Evolutionary conservation across 2,888 invertebrate genomes (phyloP).

Genomic region (Teleiodes luculella): DNA sequence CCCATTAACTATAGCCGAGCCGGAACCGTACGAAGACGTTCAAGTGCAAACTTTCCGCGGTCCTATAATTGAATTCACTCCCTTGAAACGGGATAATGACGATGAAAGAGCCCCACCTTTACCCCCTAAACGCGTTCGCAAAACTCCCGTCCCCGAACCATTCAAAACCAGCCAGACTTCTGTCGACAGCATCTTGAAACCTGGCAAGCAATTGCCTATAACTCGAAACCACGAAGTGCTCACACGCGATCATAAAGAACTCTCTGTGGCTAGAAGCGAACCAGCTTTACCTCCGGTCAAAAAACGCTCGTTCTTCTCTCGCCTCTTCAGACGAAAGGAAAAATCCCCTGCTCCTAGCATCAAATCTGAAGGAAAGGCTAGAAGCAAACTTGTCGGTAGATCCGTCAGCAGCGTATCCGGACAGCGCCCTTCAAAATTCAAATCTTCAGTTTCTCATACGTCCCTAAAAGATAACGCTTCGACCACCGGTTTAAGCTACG

Average conservation of each 20-base stretch:
- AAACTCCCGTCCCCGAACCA: constrained; percentile 55
- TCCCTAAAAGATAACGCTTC: constrained; percentile 67
- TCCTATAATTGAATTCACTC: constrained; percentile 74
- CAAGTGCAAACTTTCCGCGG: constrained; percentile 67
- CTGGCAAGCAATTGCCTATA: constrained; percentile 55
- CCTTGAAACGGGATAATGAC: constrained; percentile 76
- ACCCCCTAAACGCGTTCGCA: constrained; percentile 87
- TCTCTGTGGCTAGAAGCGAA: constrained; percentile 58
- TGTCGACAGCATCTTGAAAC: constrained; percentile 60
- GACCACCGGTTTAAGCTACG: constrained; percentile 63
- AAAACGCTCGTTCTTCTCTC: constrained; percentile 70
- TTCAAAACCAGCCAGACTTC: constrained; percentile 67
- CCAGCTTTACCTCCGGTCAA: constrained; percentile 67
- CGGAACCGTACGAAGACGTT: constrained; percentile 80
- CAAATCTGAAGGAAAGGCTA: constrained; percentile 51
- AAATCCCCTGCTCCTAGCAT: constrained; percentile 70
- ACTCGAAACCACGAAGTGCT: constrained; percentile 42
- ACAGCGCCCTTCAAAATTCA: constrained; percentile 72
- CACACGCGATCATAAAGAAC: constrained; percentile 33
- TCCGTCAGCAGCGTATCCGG: constrained; percentile 81
- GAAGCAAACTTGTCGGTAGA: constrained; percentile 72
- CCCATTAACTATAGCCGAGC: constrained; percentile 81
- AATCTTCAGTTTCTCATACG: constrained; percentile 60
- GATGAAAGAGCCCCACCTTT: constrained; percentile 85
- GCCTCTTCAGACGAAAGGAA: constrained; percentile 64